Evolutionary conservation across 2,113 vertebrate genomes (phyloP), one percentile per base, ranked within the genome.

Genomic region (Copsychus sechellarum): DNA sequence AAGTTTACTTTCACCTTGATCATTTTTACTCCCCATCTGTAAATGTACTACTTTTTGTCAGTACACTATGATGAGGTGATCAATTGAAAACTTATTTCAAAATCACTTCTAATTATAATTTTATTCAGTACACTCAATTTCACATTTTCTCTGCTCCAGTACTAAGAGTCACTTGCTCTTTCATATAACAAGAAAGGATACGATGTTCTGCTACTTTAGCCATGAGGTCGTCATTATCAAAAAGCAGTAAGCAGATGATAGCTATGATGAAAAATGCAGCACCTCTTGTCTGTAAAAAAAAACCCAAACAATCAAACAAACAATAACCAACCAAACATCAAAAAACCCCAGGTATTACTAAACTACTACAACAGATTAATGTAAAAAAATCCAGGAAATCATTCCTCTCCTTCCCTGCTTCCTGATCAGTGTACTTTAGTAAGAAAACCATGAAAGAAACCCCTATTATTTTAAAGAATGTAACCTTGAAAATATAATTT

Each of bases 201-300:
- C 99, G 99, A 97, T 99, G 99, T 94, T 99, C 99, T 33, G 99
- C 99, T 98, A 99, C 99, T 97, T 99, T 99, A 65, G 99, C 99
- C 99, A 99, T 99, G 86, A 99, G 99, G 88, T 99, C 99, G 61
- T 99, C 99, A 84, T 99, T 99, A 97, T 99, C 99, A 48, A 99
- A 99, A 94, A 99, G 98, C 9, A 99, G 97, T 43, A 99, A 98
- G 95, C 99, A 99, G 93, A 99, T 98, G 47, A 99, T 98, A 92
- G 99, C 99, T 88, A 99, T 98, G 97, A 99, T 99, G 97, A 99
- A 99, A 95, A 99, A 98, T 26, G 98, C 99, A 86, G 99, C 98
- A n/a, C 99, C 99, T 97, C 99, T 98, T 54, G 99, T 99, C 99
- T 99, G 96, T 36, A 94, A 96, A 95, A 45, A 56, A 22, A 53